These are phyloP conservation scores for Spicauda simplicius DNA, from an alignment of 2,888 invertebrate genomes.

Conservation along the genomic window DNA sequence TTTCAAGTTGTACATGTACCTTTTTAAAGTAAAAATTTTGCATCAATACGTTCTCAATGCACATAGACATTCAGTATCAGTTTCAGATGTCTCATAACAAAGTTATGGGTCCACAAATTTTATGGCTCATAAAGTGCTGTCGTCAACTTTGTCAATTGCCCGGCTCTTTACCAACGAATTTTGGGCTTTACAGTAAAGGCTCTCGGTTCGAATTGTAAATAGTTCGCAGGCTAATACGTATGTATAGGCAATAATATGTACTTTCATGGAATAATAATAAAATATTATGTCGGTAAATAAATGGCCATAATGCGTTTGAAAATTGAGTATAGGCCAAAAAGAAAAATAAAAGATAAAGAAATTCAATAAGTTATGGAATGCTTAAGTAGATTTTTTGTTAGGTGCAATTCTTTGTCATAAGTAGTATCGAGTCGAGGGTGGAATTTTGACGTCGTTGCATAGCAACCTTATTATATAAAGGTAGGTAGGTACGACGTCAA, in stretches of 20 bases:
- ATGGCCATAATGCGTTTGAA: background rate
- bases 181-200: too few relatives aligned
- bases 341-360: too few relatives aligned
- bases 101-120: conserved; percentile 39
- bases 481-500: too few relatives aligned
- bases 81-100: conserved; percentile 29
- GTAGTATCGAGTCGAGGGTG: too few relatives aligned
- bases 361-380: too few relatives aligned
- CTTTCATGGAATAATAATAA: background rate
- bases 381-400: too few relatives aligned
- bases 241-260: conserved; percentile 17
- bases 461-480: too few relatives aligned
- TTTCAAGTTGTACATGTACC: too few relatives aligned
- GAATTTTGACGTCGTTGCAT: too few relatives aligned
- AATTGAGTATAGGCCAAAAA: background rate
- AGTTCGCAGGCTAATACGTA: background rate
- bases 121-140: conserved; percentile 38
- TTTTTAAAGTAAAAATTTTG: background rate
- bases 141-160: conserved; percentile 26
- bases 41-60: conserved; percentile 2
- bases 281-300: background rate
- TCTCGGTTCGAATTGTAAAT: background rate
- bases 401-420: too few relatives aligned
- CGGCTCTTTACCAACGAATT: background rate
- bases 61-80: conserved; percentile 16